phyloP scores from a whole-genome alignment of 92 coral and sea anemone genomes.

The Muricea muricata region DNA sequence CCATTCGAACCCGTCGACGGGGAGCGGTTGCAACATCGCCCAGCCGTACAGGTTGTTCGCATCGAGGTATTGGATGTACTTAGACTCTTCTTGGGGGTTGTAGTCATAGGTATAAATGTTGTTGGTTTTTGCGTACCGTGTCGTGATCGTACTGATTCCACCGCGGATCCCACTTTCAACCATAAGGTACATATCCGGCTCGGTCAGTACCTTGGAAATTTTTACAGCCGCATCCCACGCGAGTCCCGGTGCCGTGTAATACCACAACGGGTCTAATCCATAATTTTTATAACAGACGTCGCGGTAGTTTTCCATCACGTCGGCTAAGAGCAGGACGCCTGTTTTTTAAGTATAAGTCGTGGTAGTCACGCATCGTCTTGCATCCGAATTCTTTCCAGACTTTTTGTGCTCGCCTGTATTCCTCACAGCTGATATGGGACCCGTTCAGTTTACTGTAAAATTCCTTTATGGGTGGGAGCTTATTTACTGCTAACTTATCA shows the following conservation, averaged over 20 bases:
- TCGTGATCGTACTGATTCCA: too few relatives aligned
- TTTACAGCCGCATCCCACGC: slow-evolving; percentile 56
- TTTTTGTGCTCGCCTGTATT: slow-evolving; percentile 40
- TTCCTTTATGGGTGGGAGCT: slow-evolving; percentile 14
- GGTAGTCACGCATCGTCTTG: slow-evolving; percentile 21
- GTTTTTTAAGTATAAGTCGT: slow-evolving; percentile 16
- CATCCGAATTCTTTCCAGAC: slow-evolving; percentile 20
- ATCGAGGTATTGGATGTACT: too few relatives aligned
- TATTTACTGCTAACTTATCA: neutral
- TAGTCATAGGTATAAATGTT: too few relatives aligned
- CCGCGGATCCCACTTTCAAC: too few relatives aligned
- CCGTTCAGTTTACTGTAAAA: slow-evolving; percentile 8
- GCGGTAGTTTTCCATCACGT: slow-evolving; percentile 2
- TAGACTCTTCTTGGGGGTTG: too few relatives aligned
- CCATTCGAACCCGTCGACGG: too few relatives aligned
- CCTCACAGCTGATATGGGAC: neutral
- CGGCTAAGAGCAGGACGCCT: slow-evolving; percentile 31
- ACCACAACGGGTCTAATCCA: slow-evolving; percentile 26
- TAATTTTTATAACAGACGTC: slow-evolving; percentile 1
- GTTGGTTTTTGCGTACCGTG: too few relatives aligned
- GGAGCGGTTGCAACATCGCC: too few relatives aligned
- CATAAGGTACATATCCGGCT: too few relatives aligned
- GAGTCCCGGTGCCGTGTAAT: slow-evolving; percentile 37
- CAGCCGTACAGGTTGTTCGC: too few relatives aligned
- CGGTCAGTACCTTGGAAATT: too few relatives aligned